Evolutionary conservation across 2,888 invertebrate species (phyloP).

Genomic region (Acleris emargana): DNA sequence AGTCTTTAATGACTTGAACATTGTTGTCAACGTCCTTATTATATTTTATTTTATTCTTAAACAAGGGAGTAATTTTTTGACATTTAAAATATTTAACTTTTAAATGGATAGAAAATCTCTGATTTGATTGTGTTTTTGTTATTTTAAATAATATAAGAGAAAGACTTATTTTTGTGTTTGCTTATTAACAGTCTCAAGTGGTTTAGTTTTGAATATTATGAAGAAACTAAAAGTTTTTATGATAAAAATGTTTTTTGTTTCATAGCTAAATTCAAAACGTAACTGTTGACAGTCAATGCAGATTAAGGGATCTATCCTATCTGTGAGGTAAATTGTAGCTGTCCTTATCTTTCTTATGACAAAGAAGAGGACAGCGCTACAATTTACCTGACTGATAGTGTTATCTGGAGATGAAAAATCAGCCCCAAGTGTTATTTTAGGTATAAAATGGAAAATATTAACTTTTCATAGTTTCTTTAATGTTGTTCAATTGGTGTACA

Average conservation of each 20-base stretch:
- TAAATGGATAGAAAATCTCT: constrained; percentile 19
- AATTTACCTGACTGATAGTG: too few species aligned
- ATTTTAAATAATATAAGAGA: constrained; percentile 8
- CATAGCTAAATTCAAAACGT: constrained; percentile 1
- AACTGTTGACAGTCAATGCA: too few species aligned
- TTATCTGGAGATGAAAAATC: too few species aligned
- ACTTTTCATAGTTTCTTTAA: too few species aligned
- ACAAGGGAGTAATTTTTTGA: constrained; percentile 6
- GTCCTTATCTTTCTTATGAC: too few species aligned
- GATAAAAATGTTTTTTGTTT: constrained; percentile 25
- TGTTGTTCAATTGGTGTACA: too few species aligned
- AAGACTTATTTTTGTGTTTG: constrained; percentile 16
- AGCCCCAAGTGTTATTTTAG: neutral
- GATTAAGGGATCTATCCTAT: too few species aligned
- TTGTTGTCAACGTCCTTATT: constrained; percentile 22
- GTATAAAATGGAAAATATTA: too few species aligned
- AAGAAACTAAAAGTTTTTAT: constrained; percentile 36
- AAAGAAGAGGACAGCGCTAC: too few species aligned
- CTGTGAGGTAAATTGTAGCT: too few species aligned
- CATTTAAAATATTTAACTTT: constrained; percentile 19
- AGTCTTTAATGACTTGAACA: constrained; percentile 5
- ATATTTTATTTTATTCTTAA: constrained; percentile 11
- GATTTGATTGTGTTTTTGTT: constrained; percentile 16
- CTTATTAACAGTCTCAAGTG: neutral
- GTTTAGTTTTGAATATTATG: too few species aligned